Percentiles rank a stretch among this genome's conserved stretches.
Evolutionary conservation across 2,797 vertebrate genomes (phyloP).

Genomic region (Microtus californicus): DNA sequence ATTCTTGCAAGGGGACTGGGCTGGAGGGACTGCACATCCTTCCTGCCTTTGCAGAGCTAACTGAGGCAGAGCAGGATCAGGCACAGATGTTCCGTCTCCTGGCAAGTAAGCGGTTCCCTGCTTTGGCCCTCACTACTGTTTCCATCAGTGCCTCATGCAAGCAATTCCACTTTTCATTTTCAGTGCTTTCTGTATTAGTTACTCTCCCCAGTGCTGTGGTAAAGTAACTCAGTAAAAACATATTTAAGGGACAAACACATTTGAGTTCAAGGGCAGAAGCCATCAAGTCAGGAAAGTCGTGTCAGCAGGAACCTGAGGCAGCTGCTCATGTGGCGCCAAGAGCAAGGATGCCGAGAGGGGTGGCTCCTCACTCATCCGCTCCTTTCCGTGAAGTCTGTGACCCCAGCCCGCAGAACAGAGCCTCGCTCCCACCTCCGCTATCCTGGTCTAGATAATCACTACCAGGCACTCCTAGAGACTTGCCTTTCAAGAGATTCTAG

Average conservation of each 20-base stretch:
- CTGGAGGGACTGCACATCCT: fast-evolving
- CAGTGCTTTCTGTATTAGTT: neutral
- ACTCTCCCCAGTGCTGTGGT: neutral
- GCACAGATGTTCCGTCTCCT: neutral
- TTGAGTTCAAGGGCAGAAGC: neutral
- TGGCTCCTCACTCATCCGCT: neutral
- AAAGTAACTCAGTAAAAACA: neutral
- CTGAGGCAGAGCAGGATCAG: fast-evolving
- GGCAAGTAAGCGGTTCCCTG: fast-evolving
- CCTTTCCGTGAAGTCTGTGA: neutral
- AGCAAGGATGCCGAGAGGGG: neutral
- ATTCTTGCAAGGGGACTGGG: neutral
- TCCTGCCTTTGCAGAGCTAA: neutral
- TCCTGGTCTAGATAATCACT: neutral
- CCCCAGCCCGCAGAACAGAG: no score
- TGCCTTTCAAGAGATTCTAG: neutral
- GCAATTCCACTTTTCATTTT: neutral
- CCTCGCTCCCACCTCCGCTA: neutral
- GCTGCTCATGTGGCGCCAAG: no score
- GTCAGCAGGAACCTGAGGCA: neutral
- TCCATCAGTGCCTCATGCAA: neutral
- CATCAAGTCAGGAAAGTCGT: neutral
- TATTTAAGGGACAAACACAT: neutral
- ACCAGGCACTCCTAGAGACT: neutral
- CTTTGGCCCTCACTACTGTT: fast-evolving